A percentile compares a stretch with the other conserved stretches of the same genome.
Conservation (phyloP, 2,113 vertebrate species). For the Callopanchax toddi region DNA sequence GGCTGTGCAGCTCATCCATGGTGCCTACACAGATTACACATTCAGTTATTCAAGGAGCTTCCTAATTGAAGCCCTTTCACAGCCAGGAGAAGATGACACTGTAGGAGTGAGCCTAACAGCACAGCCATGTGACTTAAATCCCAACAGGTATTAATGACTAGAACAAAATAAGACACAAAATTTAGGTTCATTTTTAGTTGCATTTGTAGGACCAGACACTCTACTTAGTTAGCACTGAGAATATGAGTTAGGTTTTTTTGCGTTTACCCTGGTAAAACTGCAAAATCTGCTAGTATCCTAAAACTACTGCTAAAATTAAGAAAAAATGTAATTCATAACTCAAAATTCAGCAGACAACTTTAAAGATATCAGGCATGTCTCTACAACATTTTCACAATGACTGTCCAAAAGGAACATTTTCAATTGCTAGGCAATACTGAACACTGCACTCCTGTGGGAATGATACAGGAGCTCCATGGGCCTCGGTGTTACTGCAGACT, state of each 20-base stretch:
- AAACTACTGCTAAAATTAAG: background rate
- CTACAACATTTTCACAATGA: constrained; percentile 21
- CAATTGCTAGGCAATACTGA: constrained; percentile 52
- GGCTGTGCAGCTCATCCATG: constrained; percentile 99
- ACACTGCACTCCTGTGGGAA: constrained; percentile 50
- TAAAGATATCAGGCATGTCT: background rate
- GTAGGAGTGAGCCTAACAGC: constrained; percentile 5
- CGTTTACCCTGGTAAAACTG: background rate
- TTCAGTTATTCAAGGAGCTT: constrained; percentile 24
- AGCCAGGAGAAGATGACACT: constrained; percentile 26
- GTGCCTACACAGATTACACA: constrained; percentile 81
- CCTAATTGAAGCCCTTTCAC: constrained; percentile 31
- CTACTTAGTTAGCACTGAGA: too few relatives aligned
- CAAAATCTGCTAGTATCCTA: background rate
- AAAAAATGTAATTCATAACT: background rate
- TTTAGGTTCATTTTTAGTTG: background rate
- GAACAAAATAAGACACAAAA: constrained; percentile 16
- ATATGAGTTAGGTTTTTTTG: too few relatives aligned
- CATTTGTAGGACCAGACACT: too few relatives aligned
- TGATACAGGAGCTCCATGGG: constrained; percentile 55
- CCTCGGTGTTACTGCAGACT: constrained; percentile 55
- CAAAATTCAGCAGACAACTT: background rate
- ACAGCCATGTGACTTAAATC: constrained; percentile 16
- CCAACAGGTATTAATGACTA: constrained; percentile 27
- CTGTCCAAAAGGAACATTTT: constrained; percentile 42